Conservation (phyloP, 1,140 invertebrate species). For the Episyrphus balteatus region DNA sequence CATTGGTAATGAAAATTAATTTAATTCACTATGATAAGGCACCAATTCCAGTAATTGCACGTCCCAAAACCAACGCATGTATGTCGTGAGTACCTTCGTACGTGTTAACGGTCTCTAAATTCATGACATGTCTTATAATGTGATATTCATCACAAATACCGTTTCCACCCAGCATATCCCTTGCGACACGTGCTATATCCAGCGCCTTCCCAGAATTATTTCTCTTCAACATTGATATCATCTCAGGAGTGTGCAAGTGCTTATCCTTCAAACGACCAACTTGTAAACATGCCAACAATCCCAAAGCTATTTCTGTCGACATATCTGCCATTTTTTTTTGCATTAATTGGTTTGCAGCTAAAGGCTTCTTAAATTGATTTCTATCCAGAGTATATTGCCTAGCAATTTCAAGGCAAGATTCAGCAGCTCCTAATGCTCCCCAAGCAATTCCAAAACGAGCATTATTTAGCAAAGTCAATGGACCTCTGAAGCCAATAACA, state of each 20-base stretch:
- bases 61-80: slow-evolving; percentile 88
- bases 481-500: slow-evolving; percentile 75
- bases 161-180: slow-evolving; percentile 96
- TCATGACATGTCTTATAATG: slow-evolving; percentile 93
- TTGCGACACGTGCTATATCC: slow-evolving; percentile 79
- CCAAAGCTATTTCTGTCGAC: slow-evolving; percentile 87
- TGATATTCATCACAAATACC: slow-evolving; percentile 95
- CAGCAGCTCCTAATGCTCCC: slow-evolving; percentile 93
- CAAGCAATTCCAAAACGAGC: slow-evolving; percentile 96
- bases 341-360: slow-evolving; percentile 94
- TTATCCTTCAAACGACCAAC: slow-evolving; percentile 90
- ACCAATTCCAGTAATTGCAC: slow-evolving; percentile 89
- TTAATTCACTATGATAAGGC: too few relatives aligned
- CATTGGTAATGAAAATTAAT: too few relatives aligned
- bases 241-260: slow-evolving; percentile 74
- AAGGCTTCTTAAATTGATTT: slow-evolving; percentile 83
- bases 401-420: slow-evolving; percentile 80
- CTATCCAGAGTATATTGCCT: slow-evolving; percentile 87
- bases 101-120: slow-evolving; percentile 96
- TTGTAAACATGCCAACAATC: slow-evolving; percentile 75
- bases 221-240: slow-evolving; percentile 94
- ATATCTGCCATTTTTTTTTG: slow-evolving; percentile 98
- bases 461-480: slow-evolving; percentile 93
- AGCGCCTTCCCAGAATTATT: slow-evolving; percentile 92
- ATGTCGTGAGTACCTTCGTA: slow-evolving; percentile 99